A percentile compares a stretch with the other conserved stretches of the same genome.
These are phyloP conservation scores for Australoheros scitulus DNA, from an alignment of 2,113 vertebrate genomes.

Conservation along the genomic window DNA sequence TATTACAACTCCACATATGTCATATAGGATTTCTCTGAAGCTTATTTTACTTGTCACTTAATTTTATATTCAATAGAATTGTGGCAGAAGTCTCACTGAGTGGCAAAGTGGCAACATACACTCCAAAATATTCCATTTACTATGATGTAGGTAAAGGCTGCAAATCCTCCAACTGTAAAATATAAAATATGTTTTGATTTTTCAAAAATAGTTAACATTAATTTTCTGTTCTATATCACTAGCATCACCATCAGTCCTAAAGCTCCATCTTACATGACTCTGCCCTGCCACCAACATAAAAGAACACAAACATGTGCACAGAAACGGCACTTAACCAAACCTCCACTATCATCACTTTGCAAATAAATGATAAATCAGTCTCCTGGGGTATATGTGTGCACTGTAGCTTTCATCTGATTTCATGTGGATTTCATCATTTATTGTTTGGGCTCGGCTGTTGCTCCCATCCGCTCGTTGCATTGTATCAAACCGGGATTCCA, in stretches of 20 bases:
- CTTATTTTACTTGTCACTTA: not conserved
- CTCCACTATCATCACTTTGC: slow-evolving; percentile 47
- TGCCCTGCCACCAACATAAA: slow-evolving; percentile 27
- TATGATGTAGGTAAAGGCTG: not conserved
- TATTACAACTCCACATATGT: not conserved
- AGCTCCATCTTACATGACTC: not conserved
- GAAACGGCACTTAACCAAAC: slow-evolving; percentile 31
- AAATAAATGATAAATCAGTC: slow-evolving; percentile 71
- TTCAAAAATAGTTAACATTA: not conserved
- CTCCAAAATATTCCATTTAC: not conserved
- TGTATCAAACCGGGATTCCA: slow-evolving; percentile 69
- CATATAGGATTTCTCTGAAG: not conserved
- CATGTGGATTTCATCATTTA: slow-evolving; percentile 77
- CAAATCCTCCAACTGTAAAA: not conserved
- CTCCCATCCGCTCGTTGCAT: slow-evolving; percentile 29
- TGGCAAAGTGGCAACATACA: not conserved
- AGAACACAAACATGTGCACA: slow-evolving; percentile 18
- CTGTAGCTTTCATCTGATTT: slow-evolving; percentile 73
- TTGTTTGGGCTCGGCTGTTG: slow-evolving; percentile 56
- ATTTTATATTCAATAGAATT: not conserved
- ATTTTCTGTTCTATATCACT: not conserved
- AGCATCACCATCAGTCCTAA: not conserved
- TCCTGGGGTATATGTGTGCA: slow-evolving; percentile 12
- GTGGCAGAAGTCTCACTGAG: not conserved
- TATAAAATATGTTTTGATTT: not conserved